phyloP scores from a whole-genome alignment of 2,113 vertebrate species.

The Dasyprocta punctata region DNA sequence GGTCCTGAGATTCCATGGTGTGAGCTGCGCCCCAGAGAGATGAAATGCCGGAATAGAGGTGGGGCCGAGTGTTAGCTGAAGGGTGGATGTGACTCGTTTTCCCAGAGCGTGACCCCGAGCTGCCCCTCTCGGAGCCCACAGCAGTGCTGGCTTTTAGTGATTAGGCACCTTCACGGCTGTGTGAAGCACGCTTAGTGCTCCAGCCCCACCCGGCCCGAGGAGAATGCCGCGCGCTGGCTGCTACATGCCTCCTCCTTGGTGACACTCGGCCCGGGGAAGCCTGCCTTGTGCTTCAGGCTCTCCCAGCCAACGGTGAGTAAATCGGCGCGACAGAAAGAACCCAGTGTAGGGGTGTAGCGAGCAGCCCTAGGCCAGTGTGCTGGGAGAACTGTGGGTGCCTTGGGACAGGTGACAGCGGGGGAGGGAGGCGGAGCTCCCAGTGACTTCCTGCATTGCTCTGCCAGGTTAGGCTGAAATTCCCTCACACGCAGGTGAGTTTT shows the following conservation, averaged over 20 bases:
- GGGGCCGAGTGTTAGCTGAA: not conserved
- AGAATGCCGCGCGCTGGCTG: no score
- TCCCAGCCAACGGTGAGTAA: no score
- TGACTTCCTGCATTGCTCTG: not conserved
- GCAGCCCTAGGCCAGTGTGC: not conserved
- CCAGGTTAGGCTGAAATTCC: not conserved
- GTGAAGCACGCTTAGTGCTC: not conserved
- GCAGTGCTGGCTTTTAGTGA: conserved; percentile 1
- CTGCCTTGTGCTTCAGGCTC: no score
- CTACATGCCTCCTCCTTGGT: no score
- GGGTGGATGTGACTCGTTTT: not conserved
- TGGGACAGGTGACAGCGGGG: not conserved
- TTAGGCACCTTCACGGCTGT: not conserved
- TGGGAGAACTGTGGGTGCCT: not conserved
- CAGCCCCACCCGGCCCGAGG: no score
- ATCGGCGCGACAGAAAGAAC: no score
- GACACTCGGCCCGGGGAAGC: no score
- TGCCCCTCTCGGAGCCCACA: not conserved
- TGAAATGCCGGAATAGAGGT: not conserved
- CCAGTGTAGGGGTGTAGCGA: not conserved
- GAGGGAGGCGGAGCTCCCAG: not conserved
- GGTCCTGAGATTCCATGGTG: not conserved
- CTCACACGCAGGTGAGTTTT: not conserved
- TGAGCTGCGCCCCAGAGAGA: not conserved
- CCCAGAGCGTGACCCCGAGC: not conserved